Percentiles rank a stretch among this genome's conserved stretches.
Conservation (phyloP, 2,113 vertebrate species). For the Myodes glareolus region DNA sequence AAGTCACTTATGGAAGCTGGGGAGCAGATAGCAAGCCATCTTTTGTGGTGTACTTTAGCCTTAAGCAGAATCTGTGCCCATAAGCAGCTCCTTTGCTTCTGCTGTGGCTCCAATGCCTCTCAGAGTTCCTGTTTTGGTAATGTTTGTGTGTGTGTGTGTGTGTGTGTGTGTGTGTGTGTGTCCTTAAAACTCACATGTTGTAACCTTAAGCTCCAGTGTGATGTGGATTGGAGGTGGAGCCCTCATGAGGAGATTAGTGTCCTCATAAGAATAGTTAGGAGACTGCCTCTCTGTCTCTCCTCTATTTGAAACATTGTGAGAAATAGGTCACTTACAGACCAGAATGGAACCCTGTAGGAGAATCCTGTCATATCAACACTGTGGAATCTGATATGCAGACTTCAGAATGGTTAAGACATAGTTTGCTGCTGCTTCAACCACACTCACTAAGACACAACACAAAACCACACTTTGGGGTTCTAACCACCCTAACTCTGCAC, state of each 20-base stretch:
- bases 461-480: background rate
- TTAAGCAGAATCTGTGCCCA: background rate
- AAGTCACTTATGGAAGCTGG: background rate
- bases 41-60: background rate
- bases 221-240: background rate
- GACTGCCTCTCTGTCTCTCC: background rate
- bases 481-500: no score
- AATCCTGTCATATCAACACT: background rate
- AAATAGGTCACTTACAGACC: background rate
- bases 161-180: background rate
- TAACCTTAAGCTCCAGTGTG: background rate
- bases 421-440: background rate
- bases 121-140: background rate
- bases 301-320: background rate
- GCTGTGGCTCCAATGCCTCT: accelerated
- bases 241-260: background rate
- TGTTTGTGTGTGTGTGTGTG: no score
- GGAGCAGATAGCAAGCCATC: background rate
- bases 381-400: no score
- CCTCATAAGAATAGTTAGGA: background rate
- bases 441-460: background rate
- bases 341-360: background rate
- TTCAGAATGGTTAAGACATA: background rate
- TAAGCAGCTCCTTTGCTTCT: background rate
- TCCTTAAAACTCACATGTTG: background rate